Evolutionary conservation across 2,888 invertebrate species (phyloP).

Genomic region (Lithophane leautieri): DNA sequence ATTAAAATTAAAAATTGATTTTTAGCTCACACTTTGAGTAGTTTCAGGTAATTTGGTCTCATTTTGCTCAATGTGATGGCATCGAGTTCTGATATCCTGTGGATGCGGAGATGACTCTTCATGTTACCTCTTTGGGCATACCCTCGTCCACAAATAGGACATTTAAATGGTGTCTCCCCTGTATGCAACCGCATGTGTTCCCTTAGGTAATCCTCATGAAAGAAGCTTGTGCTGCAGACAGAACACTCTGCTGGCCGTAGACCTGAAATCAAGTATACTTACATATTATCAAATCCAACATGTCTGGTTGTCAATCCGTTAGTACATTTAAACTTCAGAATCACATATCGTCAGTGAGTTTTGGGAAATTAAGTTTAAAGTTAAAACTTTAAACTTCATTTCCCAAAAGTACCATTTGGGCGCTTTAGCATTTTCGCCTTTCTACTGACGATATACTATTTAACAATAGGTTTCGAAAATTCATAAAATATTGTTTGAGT

Average conservation of each 20-base stretch:
- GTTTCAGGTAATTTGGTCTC: constrained; percentile 84
- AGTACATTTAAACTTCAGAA: neutral
- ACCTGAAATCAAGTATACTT: constrained; percentile 73
- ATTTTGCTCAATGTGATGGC: constrained; percentile 79
- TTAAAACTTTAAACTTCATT: too few relatives aligned
- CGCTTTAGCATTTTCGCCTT: too few relatives aligned
- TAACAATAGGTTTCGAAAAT: neutral
- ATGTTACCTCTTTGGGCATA: constrained; percentile 88
- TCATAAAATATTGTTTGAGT: neutral
- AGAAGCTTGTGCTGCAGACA: constrained; percentile 84
- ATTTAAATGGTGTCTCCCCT: constrained; percentile 88
- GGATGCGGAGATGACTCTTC: constrained; percentile 87
- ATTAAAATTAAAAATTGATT: constrained; percentile 6
- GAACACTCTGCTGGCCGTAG: constrained; percentile 84
- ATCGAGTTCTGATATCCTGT: constrained; percentile 83
- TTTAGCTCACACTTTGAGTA: constrained; percentile 75
- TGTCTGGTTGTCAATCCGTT: neutral
- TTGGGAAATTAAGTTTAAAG: too few relatives aligned
- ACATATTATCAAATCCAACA: neutral
- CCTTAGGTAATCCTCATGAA: constrained; percentile 84
- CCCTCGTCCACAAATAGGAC: constrained; percentile 86
- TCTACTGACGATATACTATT: too few relatives aligned
- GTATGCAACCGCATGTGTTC: constrained; percentile 88
- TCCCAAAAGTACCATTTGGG: too few relatives aligned
- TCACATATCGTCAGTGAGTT: too few relatives aligned